Percentiles rank a stretch among this genome's conserved stretches.
Evolutionary conservation across 1,140 invertebrate species (phyloP).

Genomic region (Stegodyphus dumicola): DNA sequence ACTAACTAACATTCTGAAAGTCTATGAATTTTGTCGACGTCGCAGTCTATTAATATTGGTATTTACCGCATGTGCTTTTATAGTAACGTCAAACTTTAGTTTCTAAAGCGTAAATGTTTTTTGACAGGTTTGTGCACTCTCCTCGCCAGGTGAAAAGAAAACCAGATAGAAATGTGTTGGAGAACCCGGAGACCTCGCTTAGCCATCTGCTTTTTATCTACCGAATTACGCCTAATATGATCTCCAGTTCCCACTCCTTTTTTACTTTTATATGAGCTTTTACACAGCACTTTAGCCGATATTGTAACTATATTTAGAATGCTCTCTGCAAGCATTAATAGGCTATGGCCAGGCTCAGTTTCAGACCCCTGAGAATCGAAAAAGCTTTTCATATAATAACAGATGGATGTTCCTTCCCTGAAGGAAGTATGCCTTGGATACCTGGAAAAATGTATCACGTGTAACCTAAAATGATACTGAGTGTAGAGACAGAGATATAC

Average conservation of each 20-base stretch:
- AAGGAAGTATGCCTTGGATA: too few species aligned
- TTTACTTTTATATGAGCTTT: slow-evolving; percentile 7
- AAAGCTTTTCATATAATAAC: slow-evolving; percentile 4
- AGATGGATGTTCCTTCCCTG: background rate
- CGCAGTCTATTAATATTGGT: too few species aligned
- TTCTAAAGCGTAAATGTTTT: slow-evolving; percentile 30
- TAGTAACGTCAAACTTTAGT: background rate
- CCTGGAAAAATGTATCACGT: too few species aligned
- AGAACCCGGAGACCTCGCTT: slow-evolving; percentile 2
- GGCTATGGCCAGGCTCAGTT: background rate
- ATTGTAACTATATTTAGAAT: slow-evolving; percentile 37
- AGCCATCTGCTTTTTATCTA: slow-evolving; percentile 41
- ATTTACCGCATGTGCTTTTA: too few species aligned
- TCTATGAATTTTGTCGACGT: too few species aligned
- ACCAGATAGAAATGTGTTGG: too few species aligned
- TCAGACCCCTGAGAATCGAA: background rate
- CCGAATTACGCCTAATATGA: slow-evolving; percentile 38
- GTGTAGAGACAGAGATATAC: too few species aligned
- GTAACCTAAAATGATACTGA: too few species aligned
- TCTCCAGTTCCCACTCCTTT: slow-evolving; percentile 21
- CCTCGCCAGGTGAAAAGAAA: too few species aligned
- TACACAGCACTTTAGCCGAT: slow-evolving; percentile 29
- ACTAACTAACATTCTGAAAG: too few species aligned
- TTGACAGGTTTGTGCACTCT: slow-evolving; percentile 9
- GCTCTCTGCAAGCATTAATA: slow-evolving; percentile 23